A percentile compares a stretch with the other conserved stretches of the same genome.
phyloP scores from a whole-genome alignment of 92 coral and sea anemone species.

The Zoanthus solanderi region DNA sequence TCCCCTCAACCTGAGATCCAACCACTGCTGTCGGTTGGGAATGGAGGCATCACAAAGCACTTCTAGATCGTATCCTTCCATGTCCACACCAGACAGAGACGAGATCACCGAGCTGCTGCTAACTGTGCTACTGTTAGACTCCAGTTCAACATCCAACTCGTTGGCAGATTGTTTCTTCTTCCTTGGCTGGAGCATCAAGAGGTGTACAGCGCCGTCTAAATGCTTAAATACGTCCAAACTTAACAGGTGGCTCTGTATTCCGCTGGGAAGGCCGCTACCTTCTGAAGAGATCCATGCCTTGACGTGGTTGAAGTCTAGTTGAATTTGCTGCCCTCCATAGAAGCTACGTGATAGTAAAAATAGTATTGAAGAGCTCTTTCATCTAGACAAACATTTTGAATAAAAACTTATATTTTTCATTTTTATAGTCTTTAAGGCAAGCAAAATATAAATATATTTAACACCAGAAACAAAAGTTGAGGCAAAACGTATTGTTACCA shows the following conservation, averaged over 20 bases:
- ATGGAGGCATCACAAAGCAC: conserved; percentile 87
- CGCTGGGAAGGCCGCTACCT: conserved; percentile 68
- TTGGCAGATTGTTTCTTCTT: conserved; percentile 76
- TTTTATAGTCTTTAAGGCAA: background rate
- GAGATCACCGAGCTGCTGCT: conserved; percentile 97
- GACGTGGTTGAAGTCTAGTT: conserved; percentile 91
- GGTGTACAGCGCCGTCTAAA: conserved; percentile 86
- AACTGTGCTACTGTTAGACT: conserved; percentile 89
- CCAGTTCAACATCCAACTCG: conserved; percentile 90
- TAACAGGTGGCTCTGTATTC: conserved; percentile 80
- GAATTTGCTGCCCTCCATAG: conserved; percentile 95
- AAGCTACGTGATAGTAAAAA: conserved; percentile 65
- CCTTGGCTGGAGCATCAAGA: conserved; percentile 95
- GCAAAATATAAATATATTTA: background rate
- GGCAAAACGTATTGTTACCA: background rate
- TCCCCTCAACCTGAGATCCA: conserved; percentile 88
- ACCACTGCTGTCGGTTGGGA: conserved; percentile 96
- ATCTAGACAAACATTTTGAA: background rate
- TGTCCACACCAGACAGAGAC: conserved; percentile 89
- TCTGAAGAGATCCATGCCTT: conserved; percentile 98
- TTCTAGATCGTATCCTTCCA: conserved; percentile 85
- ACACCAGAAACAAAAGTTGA: too few species aligned
- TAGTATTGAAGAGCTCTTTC: background rate
- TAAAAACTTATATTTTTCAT: background rate
- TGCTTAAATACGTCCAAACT: conserved; percentile 87